Evolutionary conservation across 2,888 invertebrate genomes (phyloP).

Genomic region (Trachelus troglodyta): DNA sequence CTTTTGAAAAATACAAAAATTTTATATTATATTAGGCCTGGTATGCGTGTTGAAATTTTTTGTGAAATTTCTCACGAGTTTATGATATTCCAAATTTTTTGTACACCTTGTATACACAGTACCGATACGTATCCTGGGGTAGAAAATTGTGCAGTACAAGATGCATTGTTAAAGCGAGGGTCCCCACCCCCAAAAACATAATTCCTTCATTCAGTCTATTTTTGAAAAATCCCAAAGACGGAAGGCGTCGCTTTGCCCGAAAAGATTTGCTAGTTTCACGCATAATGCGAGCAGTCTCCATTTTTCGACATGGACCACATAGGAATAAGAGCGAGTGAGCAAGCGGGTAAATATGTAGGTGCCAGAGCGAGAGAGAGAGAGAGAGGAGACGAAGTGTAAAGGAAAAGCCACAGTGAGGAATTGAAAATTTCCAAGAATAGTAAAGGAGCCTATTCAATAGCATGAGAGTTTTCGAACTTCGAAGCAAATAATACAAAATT

Average conservation of each 20-base stretch:
- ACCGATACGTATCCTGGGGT: not conserved
- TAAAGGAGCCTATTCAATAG: conserved; percentile 57
- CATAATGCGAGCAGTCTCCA: conserved; percentile 9
- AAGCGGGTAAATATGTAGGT: not conserved
- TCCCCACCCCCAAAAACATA: conserved; percentile 29
- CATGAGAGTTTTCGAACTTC: conserved; percentile 32
- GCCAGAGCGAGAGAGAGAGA: conserved; percentile 6
- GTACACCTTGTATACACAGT: not conserved
- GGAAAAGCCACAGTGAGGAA: conserved; percentile 15
- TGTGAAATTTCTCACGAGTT: not conserved
- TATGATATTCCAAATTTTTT: not conserved
- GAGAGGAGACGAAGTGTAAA: conserved; percentile 13
- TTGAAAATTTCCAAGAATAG: conserved; percentile 22
- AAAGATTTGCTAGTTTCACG: conserved; percentile 43
- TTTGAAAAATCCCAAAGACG: conserved; percentile 36
- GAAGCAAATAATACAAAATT: conserved; percentile 51
- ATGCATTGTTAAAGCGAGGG: conserved; percentile 3
- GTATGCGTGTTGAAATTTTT: not conserved
- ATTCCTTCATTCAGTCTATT: conserved; percentile 39
- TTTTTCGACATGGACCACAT: conserved; percentile 7
- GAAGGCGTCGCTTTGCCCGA: not conserved
- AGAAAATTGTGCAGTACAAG: not conserved
- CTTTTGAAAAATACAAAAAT: not conserved
- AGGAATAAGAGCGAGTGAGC: not conserved
- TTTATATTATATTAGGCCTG: not conserved